Percentiles rank a stretch among this genome's conserved stretches.
These are phyloP conservation scores for Phycodurus eques DNA, from an alignment of 2,113 vertebrate species.

Conservation along the genomic window DNA sequence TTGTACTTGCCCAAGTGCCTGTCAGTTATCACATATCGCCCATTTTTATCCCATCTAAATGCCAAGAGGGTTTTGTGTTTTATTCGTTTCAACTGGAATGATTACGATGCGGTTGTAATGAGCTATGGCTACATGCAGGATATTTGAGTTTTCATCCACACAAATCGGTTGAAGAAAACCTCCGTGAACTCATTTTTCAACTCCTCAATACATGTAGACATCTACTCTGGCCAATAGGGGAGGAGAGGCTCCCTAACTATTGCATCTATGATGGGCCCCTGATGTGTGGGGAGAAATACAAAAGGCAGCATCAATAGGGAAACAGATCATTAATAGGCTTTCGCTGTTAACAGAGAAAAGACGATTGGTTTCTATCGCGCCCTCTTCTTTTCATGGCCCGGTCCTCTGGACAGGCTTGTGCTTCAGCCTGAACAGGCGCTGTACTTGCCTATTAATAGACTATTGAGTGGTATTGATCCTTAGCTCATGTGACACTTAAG, in stretches of 20 bases:
- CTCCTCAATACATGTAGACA: constrained; percentile 53
- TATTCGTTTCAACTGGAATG: constrained; percentile 23
- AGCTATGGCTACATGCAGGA: background rate
- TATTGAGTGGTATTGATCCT: constrained; percentile 79
- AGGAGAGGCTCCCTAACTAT: constrained; percentile 51
- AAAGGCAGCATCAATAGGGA: constrained; percentile 73
- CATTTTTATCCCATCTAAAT: constrained; percentile 39
- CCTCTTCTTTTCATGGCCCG: constrained; percentile 70
- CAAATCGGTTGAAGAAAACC: constrained; percentile 27
- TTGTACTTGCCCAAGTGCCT: constrained; percentile 39
- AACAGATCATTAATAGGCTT: constrained; percentile 80
- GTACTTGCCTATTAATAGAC: constrained; percentile 78
- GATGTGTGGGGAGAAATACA: constrained; percentile 51
- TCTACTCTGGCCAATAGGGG: constrained; percentile 45
- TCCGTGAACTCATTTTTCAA: constrained; percentile 54
- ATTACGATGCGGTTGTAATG: constrained; percentile 1
- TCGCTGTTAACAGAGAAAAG: constrained; percentile 75
- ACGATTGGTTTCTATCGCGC: constrained; percentile 74
- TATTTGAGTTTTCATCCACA: constrained; percentile 9
- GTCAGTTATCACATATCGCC: constrained; percentile 47
- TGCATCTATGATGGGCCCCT: constrained; percentile 54
- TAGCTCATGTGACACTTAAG: constrained; percentile 73
- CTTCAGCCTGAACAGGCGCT: constrained; percentile 67
- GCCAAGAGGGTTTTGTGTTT: constrained; percentile 17
- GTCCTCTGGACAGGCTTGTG: constrained; percentile 66